Evolutionary conservation across 1,140 invertebrate species (phyloP), one percentile per base, ranked within the genome.

Genomic region (Acarapis woodi): DNA sequence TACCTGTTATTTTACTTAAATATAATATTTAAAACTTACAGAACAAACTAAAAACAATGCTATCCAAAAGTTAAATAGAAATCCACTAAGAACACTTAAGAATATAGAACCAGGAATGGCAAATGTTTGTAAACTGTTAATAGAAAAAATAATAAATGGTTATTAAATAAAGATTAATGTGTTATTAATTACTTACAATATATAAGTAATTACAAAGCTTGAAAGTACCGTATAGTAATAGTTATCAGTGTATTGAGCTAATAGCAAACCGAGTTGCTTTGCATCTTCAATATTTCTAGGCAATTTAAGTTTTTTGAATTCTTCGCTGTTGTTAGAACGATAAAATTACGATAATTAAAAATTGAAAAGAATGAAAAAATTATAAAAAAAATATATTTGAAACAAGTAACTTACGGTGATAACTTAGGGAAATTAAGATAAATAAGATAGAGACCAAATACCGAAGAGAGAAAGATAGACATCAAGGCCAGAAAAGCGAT

Each of bases 91-190:
- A 46, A 99, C 90, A 41, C 85, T 94, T 25, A 99, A 60, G 53
- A 94, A 96, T 51, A 99, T 74, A 22, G 88, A 96, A 45, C 90
- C 90, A 46, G 90, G 90, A 60, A 99, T 97, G 46, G 88, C 90
- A 62, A 97, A 97, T 42, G 90, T 88, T 67, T 99, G 90, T 46
- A 99, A 66, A 60, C 83, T 93, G 46, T 35, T 37, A 41, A n/a
- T 18, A 32, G 5, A 30, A 19, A 36, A 35, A 50, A 48, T 37
- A 37, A n/a, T 12, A 35, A 36, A 38, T 12, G 15, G 18, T n/a
- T 12, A 34, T 14, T 40, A 42, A 39, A 47, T 53, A 59, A 4
- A 18, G 21, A 43, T 18, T 18, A n/a, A n/a, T n/a, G n/a, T n/a
- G n/a, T n/a, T n/a, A n/a, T n/a, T n/a, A n/a, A n/a, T n/a, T 12